Conservation (phyloP, 2,888 invertebrate species). For the Campoletis raptor region DNA sequence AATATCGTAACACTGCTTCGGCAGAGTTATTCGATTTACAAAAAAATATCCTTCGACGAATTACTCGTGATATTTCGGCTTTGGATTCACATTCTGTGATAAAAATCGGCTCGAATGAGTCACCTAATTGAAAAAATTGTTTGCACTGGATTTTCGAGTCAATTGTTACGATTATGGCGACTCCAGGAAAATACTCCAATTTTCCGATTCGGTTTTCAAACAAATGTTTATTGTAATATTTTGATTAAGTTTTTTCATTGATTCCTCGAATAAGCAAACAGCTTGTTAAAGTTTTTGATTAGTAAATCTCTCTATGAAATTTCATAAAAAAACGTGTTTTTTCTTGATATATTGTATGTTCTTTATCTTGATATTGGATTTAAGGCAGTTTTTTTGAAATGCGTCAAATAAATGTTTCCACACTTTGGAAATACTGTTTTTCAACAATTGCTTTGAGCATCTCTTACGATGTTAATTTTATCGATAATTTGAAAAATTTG, state of each 20-base stretch:
- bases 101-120: neutral
- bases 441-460: neutral
- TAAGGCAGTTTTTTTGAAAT: conserved; percentile 2
- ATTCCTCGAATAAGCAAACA: neutral
- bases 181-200: neutral
- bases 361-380: neutral
- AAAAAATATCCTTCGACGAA: conserved; percentile 5
- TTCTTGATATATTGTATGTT: neutral
- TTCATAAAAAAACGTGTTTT: neutral
- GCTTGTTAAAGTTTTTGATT: neutral
- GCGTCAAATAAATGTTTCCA: neutral
- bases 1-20: neutral
- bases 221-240: neutral
- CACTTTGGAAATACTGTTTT: neutral
- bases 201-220: neutral
- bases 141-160: neutral
- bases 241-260: neutral
- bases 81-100: conserved; percentile 7
- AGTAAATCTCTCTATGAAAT: neutral
- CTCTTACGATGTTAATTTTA: neutral
- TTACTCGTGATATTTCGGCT: neutral
- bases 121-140: neutral
- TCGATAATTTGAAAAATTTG: neutral
- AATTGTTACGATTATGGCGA: neutral
- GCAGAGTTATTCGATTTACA: neutral